Conservation (phyloP, 2,113 vertebrate genomes). For the Malurus elegans region DNA sequence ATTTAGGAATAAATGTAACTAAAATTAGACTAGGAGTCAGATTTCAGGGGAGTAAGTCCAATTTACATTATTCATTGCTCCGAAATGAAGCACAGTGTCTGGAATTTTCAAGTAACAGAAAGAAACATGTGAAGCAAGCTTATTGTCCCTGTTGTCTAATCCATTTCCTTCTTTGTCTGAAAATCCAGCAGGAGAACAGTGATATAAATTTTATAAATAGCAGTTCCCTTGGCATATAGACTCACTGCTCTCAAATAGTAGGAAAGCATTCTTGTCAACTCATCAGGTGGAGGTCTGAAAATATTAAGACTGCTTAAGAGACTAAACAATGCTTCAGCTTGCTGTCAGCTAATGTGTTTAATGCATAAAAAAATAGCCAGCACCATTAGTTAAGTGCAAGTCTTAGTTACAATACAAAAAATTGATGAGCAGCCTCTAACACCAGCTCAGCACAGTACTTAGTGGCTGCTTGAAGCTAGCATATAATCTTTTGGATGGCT, state of each 20-base stretch:
- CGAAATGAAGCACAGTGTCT: neutral
- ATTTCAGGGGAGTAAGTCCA: neutral
- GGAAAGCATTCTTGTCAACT: neutral
- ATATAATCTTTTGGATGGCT: constrained; percentile 45
- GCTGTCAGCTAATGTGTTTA: neutral
- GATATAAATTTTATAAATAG: neutral
- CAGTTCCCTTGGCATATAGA: neutral
- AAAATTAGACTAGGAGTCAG: neutral
- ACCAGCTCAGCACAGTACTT: constrained; percentile 30
- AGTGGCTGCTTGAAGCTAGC: constrained; percentile 38
- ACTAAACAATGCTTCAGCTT: constrained; percentile 11
- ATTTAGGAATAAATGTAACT: neutral
- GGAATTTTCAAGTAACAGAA: neutral
- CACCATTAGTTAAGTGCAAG: constrained; percentile 52
- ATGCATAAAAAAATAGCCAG: constrained; percentile 32
- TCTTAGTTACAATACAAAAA: constrained; percentile 47
- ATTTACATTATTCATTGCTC: neutral
- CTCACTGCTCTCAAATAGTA: neutral
- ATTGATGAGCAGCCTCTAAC: constrained; percentile 23
- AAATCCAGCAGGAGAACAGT: neutral
- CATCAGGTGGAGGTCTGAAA: neutral
- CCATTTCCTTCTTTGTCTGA: neutral
- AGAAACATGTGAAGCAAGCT: neutral
- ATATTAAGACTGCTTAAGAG: constrained; percentile 1
- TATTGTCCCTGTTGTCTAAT: neutral